Conservation (phyloP, 1,140 invertebrate species). For the Ips nitidus region DNA sequence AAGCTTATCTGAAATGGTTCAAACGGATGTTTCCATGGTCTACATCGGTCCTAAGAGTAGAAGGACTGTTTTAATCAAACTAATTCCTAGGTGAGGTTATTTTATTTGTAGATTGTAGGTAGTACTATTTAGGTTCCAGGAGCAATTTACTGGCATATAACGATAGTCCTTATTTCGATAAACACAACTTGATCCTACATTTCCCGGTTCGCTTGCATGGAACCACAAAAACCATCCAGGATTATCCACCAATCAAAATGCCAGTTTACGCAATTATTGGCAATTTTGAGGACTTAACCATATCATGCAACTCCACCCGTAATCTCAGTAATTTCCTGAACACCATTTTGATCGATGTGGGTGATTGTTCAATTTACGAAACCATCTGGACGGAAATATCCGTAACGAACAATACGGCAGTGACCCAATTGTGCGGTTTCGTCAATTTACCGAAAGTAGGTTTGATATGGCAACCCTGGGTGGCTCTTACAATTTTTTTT, state of each 20-base stretch:
- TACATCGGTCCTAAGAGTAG: constrained; percentile 30
- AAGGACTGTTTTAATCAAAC: constrained; percentile 36
- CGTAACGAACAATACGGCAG: constrained; percentile 37
- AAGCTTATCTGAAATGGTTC: constrained; percentile 36
- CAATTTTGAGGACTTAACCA: constrained; percentile 32
- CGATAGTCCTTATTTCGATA: constrained; percentile 33
- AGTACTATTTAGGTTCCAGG: neutral
- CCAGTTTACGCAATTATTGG: constrained; percentile 40
- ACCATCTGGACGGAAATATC: constrained; percentile 37
- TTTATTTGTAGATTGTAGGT: neutral
- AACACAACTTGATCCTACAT: constrained; percentile 36
- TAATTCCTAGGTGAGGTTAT: constrained; percentile 36
- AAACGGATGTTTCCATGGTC: constrained; percentile 24
- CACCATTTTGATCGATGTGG: constrained; percentile 39
- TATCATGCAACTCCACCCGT: constrained; percentile 12
- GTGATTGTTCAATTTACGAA: constrained; percentile 40
- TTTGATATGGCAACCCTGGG: neutral
- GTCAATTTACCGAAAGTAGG: constrained; percentile 42
- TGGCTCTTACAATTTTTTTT: neutral
- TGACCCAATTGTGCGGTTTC: constrained; percentile 41
- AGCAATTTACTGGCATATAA: constrained; percentile 2
- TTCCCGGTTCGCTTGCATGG: constrained; percentile 38
- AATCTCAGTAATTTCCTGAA: constrained; percentile 19
- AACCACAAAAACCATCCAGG: constrained; percentile 7
- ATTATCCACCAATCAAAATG: constrained; percentile 37